Evolutionary conservation across 2,113 vertebrate species (phyloP), one percentile per base, ranked within the genome.

Genomic region (Ceyx melanurus): DNA sequence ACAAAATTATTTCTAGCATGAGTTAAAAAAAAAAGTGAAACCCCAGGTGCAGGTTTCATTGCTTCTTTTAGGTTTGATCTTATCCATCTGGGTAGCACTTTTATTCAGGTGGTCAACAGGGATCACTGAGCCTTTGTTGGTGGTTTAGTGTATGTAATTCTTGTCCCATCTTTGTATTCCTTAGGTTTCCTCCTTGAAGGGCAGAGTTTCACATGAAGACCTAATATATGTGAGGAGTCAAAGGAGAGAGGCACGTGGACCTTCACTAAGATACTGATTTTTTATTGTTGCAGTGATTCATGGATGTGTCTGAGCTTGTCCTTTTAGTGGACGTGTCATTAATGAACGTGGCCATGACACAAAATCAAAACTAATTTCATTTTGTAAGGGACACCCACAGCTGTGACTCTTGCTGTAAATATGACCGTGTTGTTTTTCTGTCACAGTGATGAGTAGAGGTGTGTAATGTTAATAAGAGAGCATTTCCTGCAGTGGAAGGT

Each of bases 301-400:
- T 96, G 46, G 79, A 43, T 81, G 83, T 67, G 92, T 82, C 90
- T 88, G 75, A 93, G 94, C 75, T 83, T 3, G 16, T 72, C 72
- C 90, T 95, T 92, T 92, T 78, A 74, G 90, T 87, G 79, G 46
- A 77, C 67, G 10, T 92, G 94, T 93, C 94, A 91, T 88, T 96
- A 97, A 96, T 92, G 96, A 95, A 92, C 94, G 90, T 76, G 81
- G 93, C 71, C 95, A 96, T 97, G 97, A 97, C 96, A 97, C 91
- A 97, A 97, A 97, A 97, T 97, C 97, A 97, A 97, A 97, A 86
- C 68, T 97, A 97, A 97, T 97, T 97, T 97, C 84, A 97, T 96
- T 96, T 95, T 80, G 83, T 93, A 86, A 93, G 92, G 93, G 82
- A 96, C 93, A 96, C 72, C 82, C 90, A 43, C 93, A 96, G 95